These are phyloP conservation scores for Thaleichthys pacificus DNA, from an alignment of 2,797 vertebrate species.

Conservation along the genomic window DNA sequence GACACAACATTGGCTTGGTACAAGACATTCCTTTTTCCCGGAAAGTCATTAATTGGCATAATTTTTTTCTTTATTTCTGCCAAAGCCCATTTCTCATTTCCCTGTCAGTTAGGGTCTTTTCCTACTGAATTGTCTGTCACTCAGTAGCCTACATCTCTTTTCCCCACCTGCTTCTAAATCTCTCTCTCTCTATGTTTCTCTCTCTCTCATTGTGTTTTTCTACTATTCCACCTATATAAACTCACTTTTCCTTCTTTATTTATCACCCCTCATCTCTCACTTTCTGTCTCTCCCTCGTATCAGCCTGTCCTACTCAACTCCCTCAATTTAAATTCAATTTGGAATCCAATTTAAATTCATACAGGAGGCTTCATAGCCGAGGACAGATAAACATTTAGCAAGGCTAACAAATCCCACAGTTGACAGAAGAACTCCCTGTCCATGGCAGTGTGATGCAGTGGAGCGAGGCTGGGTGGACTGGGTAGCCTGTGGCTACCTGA, in stretches of 20 bases:
- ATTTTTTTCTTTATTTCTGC: conserved; percentile 48
- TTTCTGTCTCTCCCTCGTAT: neutral
- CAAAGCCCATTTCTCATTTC: conserved; percentile 39
- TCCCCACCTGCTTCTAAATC: neutral
- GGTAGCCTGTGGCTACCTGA: conserved; percentile 2
- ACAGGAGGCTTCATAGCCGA: neutral
- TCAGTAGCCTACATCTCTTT: neutral
- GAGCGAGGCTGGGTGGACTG: neutral
- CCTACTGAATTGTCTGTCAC: conserved; percentile 16
- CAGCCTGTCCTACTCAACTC: conserved; percentile 7
- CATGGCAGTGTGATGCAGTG: neutral
- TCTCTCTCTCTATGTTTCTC: neutral
- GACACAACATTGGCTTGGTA: conserved; percentile 24
- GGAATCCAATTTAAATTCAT: conserved; percentile 10
- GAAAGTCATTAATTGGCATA: conserved; percentile 55
- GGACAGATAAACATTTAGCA: conserved; percentile 6
- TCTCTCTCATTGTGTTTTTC: no score
- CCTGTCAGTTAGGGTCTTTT: conserved; percentile 20
- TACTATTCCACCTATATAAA: neutral
- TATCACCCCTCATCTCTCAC: neutral
- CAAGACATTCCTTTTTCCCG: conserved; percentile 44
- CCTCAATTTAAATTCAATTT: conserved; percentile 7
- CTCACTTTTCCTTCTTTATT: neutral
- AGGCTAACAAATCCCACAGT: conserved; percentile 8
- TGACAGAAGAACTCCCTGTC: neutral